Evolutionary conservation across 2,888 invertebrate species (phyloP).

Genomic region (Busseola fusca): DNA sequence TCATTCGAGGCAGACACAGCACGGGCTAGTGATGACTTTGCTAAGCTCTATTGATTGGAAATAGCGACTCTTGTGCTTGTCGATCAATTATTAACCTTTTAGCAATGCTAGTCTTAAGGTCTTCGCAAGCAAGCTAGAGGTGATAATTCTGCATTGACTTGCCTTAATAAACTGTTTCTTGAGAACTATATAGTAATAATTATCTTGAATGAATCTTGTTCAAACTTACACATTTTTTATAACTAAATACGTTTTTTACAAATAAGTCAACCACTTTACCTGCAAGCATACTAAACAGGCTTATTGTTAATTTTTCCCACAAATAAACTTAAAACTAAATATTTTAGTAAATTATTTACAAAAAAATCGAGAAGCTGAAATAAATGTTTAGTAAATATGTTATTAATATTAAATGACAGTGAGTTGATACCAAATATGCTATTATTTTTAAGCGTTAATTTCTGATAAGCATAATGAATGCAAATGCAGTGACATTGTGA

Average conservation of each 20-base stretch:
- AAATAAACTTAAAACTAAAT: conserved; percentile 14
- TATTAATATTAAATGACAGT: conserved; percentile 30
- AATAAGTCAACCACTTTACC: conserved; percentile 27
- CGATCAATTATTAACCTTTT: not conserved
- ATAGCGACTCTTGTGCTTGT: not conserved
- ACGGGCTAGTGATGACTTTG: not conserved
- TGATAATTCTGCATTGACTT: conserved; percentile 1
- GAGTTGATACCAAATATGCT: conserved; percentile 24
- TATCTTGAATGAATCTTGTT: not conserved
- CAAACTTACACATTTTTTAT: not conserved
- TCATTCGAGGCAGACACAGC: not conserved
- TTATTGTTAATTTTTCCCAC: conserved; percentile 6
- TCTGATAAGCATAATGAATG: conserved; percentile 36
- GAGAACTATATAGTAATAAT: not conserved
- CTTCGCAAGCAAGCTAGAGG: conserved; percentile 17
- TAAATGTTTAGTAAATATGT: conserved; percentile 16
- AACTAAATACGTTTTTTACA: not conserved
- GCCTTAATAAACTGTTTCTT: not conserved
- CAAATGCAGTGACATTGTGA: conserved; percentile 23
- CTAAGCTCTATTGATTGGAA: not conserved
- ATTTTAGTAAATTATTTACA: conserved; percentile 47
- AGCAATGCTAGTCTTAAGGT: not conserved
- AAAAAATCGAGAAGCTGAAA: conserved; percentile 37
- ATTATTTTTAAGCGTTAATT: conserved; percentile 41
- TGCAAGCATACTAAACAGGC: conserved; percentile 41